These are phyloP conservation scores for Periparus ater DNA, from an alignment of 2,797 vertebrate genomes.

Conservation along the genomic window DNA sequence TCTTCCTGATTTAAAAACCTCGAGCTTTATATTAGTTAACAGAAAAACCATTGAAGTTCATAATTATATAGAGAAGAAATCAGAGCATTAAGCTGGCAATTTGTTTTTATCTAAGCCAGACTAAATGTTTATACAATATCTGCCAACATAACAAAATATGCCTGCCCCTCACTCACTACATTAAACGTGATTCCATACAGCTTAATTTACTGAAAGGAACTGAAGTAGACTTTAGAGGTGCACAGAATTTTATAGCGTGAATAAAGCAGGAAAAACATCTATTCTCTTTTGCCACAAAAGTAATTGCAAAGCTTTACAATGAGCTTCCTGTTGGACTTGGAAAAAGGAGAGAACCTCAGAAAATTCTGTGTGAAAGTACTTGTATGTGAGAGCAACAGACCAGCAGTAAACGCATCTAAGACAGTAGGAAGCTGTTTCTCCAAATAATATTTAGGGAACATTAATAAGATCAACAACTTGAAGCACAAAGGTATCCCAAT, in stretches of 20 bases:
- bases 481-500: background rate
- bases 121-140: conserved; percentile 68
- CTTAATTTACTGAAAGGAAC: conserved; percentile 68
- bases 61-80: conserved; percentile 20
- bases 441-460: conserved; percentile 27
- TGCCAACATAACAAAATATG: conserved; percentile 67
- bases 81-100: conserved; percentile 44
- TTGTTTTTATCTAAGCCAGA: conserved; percentile 66
- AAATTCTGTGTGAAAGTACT: conserved; percentile 44
- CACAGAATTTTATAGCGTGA: background rate
- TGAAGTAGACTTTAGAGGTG: conserved; percentile 21
- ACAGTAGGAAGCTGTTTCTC: conserved; percentile 38
- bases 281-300: conserved; percentile 60
- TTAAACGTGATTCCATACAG: conserved; percentile 56
- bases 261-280: conserved; percentile 55
- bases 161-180: conserved; percentile 65
- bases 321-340: conserved; percentile 63
- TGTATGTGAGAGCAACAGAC: conserved; percentile 22
- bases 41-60: conserved; percentile 44
- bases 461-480: background rate
- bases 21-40: background rate
- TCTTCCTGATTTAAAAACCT: background rate
- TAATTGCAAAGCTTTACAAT: conserved; percentile 52
- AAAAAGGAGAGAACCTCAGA: conserved; percentile 49
- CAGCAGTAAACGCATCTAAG: background rate